Base-by-base conservation (phyloP, 2,113 vertebrate species). In the Mormoops blainvillei region DNA sequence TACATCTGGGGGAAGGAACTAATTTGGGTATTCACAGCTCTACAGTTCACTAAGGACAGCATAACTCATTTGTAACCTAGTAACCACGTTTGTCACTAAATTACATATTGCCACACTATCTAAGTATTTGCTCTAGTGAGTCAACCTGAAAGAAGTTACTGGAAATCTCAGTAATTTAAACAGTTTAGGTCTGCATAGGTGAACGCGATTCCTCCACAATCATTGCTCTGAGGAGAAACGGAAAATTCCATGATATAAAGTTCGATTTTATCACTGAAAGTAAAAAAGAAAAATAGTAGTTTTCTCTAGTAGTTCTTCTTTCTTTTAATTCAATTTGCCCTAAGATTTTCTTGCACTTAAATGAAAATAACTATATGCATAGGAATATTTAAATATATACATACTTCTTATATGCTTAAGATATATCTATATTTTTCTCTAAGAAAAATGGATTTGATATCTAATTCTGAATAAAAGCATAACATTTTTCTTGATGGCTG, bases 61-160 rank as follows among this genome's bases (percentile, higher is more conserved):
- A 70, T 78, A 89, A 93, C 24, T 95, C 83, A 80, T 94, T 50
- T 95, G 96, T 94, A 95, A 86, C 95, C 82, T 92, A 63, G 93
- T 86, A 95, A 97, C 86, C 48, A 63, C 2, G 1, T 58, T 20
- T 95, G 95, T 93, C 68, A 91, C 65, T 94, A 38, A 93, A 94
- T 88, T 94, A 65, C 87, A 93, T 88, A 91, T 81, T 63, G 28
- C 52, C 26, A 12, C 43, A 11, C 20, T 70, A 56, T 52, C 31
- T 95, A 68, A 85, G 70, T 68, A 77, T 63, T 54, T 82, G 67
- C 15, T 96, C 33, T 10, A 52, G 0, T 2, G 63, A 86, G 86
- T 56, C 71, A 78, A 0, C 15, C 67, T 83, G 36, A 76, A 74
- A 94, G 63, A 91, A 70, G 36, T 73, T 80, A 91, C 20, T 88